Evolutionary conservation across 2,797 vertebrate species (phyloP).

Genomic region (Acridotheres tristis): DNA sequence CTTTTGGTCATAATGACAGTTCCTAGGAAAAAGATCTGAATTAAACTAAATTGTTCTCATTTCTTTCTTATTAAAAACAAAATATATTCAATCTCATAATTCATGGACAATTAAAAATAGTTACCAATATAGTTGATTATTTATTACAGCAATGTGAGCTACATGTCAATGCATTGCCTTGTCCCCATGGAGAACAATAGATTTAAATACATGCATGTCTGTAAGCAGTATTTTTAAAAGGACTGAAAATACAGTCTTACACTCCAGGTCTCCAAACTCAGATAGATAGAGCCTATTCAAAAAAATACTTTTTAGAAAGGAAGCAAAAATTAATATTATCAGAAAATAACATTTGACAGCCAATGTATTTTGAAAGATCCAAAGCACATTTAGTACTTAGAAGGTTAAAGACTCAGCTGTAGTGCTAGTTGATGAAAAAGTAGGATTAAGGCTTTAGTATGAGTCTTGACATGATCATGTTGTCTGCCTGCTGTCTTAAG

Average conservation of each 20-base stretch:
- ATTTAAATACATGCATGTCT: neutral
- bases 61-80: neutral
- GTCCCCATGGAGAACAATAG: neutral
- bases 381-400: conserved; percentile 66
- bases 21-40: neutral
- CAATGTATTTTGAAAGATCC: conserved; percentile 38
- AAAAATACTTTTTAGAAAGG: neutral
- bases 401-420: conserved; percentile 69
- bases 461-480: conserved; percentile 72
- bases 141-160: neutral
- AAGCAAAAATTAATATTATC: conserved; percentile 34
- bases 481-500: conserved; percentile 76
- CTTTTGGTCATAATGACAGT: neutral
- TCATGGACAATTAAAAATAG: neutral
- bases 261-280: neutral
- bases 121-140: neutral
- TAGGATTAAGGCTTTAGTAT: conserved; percentile 75
- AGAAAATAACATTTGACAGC: conserved; percentile 16
- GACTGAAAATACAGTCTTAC: neutral
- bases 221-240: neutral
- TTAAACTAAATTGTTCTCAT: neutral
- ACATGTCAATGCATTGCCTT: neutral
- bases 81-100: neutral
- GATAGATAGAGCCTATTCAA: neutral
- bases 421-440: conserved; percentile 70